A percentile compares a stretch with the other conserved stretches of the same genome.
These are phyloP conservation scores for Dysidea cf. avara DNA, from an alignment of 37 sponge, comb jelly and placozoan species.

Conservation along the genomic window DNA sequence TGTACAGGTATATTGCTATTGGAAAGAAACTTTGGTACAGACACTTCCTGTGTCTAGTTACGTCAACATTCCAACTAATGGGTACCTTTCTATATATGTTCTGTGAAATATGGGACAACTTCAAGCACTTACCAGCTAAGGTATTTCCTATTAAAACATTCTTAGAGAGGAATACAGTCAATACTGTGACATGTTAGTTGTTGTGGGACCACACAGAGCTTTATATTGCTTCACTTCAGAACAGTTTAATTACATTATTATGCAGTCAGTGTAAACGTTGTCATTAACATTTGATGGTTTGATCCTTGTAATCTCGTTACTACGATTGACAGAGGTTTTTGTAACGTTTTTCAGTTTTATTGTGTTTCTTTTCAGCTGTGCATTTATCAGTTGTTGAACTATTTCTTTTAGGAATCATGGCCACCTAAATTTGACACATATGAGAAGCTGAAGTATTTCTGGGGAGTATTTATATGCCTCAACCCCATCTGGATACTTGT, in stretches of 20 bases:
- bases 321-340: too few species aligned
- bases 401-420: constrained; percentile 53
- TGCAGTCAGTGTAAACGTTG: too few species aligned
- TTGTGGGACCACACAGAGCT: too few species aligned
- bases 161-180: too few species aligned
- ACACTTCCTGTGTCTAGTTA: constrained; percentile 3
- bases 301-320: too few species aligned
- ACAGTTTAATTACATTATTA: too few species aligned
- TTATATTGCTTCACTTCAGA: too few species aligned
- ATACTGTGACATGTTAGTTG: too few species aligned
- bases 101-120: constrained; percentile 48
- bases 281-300: too few species aligned
- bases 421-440: constrained; percentile 72
- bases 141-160: constrained; percentile 17
- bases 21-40: constrained; percentile 15
- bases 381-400: too few species aligned
- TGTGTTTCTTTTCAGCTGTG: too few species aligned
- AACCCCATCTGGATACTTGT: constrained; percentile 63
- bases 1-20: constrained; percentile 38
- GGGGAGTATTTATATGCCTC: constrained; percentile 66
- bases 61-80: constrained; percentile 50
- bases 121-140: constrained; percentile 40
- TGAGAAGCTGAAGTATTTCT: constrained; percentile 75
- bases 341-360: too few species aligned
- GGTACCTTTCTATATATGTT: constrained; percentile 64